phyloP scores from a whole-genome alignment of 2,888 invertebrate species.

The Amorpha juglandis region DNA sequence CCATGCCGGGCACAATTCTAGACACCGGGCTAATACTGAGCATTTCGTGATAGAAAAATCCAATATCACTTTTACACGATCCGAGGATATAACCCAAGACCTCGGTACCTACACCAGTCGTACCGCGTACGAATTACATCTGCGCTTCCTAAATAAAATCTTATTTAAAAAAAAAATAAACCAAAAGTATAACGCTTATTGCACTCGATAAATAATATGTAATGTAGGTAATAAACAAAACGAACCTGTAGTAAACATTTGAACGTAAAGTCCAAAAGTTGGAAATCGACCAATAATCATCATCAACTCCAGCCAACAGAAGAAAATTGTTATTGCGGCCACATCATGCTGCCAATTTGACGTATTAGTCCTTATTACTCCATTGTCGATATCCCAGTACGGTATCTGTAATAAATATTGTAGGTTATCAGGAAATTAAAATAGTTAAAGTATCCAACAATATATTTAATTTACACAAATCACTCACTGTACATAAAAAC shows the following conservation, averaged over 20 bases:
- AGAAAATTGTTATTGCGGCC: slow-evolving; percentile 90
- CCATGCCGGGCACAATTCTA: no score
- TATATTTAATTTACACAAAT: slow-evolving; percentile 9
- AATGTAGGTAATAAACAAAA: neutral
- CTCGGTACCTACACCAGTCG: no score
- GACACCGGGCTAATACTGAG: no score
- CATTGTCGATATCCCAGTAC: slow-evolving; percentile 65
- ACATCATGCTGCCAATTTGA: slow-evolving; percentile 91
- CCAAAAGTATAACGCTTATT: no score
- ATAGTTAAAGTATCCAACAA: neutral
- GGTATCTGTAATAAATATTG: slow-evolving; percentile 62
- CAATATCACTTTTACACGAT: no score
- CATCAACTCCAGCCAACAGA: slow-evolving; percentile 93
- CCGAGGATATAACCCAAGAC: no score
- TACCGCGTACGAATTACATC: no score
- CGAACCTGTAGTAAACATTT: slow-evolving; percentile 92
- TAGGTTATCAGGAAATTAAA: neutral
- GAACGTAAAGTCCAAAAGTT: slow-evolving; percentile 92
- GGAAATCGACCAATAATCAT: slow-evolving; percentile 94
- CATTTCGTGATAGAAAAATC: no score
- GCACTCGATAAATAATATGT: neutral
- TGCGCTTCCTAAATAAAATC: no score
- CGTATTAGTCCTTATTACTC: slow-evolving; percentile 61
- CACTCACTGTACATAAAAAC: slow-evolving; percentile 86
- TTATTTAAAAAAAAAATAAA: no score